These are phyloP conservation scores for Eupithecia dodoneata DNA, from an alignment of 2,888 invertebrate species.

Conservation along the genomic window DNA sequence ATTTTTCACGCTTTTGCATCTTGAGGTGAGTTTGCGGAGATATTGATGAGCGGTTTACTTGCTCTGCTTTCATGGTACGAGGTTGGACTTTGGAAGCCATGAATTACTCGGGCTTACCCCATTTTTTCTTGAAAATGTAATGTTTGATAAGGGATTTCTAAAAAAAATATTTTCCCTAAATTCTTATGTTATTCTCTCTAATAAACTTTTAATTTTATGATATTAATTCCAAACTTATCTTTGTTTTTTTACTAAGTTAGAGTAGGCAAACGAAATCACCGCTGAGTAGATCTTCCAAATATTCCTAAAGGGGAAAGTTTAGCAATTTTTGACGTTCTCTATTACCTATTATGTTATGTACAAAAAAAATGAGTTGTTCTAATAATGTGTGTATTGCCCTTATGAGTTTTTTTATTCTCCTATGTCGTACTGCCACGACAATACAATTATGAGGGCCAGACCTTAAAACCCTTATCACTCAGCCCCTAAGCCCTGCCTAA, in stretches of 20 bases:
- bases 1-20: conserved; percentile 69
- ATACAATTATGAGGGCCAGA: no score
- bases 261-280: no score
- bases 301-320: not conserved
- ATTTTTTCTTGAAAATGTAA: not conserved
- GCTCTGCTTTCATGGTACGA: conserved; percentile 4
- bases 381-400: not conserved
- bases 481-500: not conserved
- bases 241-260: no score
- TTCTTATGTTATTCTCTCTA: no score
- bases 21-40: conserved; percentile 26
- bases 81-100: not conserved
- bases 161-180: no score
- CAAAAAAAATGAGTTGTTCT: no score
- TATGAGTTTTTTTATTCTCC: not conserved
- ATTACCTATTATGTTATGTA: not conserved
- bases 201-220: no score
- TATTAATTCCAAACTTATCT: not conserved
- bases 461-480: no score
- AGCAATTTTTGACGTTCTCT: not conserved
- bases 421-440: no score
- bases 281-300: not conserved
- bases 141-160: no score
- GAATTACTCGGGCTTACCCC: not conserved
- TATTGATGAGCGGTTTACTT: conserved; percentile 15